Evolutionary conservation across 2,888 invertebrate genomes (phyloP), one percentile per base, ranked within the genome.

Genomic region (Augochlorella aurata): DNA sequence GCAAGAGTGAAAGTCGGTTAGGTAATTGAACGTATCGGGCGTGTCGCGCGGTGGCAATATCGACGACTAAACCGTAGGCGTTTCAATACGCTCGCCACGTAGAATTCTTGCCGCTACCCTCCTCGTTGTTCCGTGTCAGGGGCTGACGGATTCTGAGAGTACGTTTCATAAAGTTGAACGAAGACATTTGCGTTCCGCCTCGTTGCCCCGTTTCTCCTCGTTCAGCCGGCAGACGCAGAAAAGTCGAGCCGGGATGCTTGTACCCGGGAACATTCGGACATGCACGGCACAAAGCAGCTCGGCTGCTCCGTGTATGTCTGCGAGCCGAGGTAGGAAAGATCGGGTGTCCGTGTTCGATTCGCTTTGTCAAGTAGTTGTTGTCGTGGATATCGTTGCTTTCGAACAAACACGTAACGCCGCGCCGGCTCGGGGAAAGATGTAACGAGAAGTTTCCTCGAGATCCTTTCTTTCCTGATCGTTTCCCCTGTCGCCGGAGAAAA

Each of bases 181-280:
- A 85, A 81, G 85, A 87, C 83, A 88, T 89, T 89, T 81, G 80
- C 71, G 77, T 85, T 82, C 73, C 82, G 81, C 83, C 80, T 87
- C 86, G 80, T 85, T 89, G 87, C 78, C 81, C 82, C 71, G 74
- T 82, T 77, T 38, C 65, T 63, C 73, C 67, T n/a, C 21, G 70
- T 77, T 76, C 72, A 21, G 70, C 81, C 72, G 81, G 14, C 68
- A 65, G 44, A 44, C 65, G 65, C 72, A 58, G 83, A 78, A 78
- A 83, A 77, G 76, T 77, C 67, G 74, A 49, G 24, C 49, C 61
- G 63, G 72, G 74, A 82, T 70, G 61, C 50, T 54, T 67, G 67
- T 82, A 72, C 73, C 63, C 73, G 9, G 66, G 68, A 74, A 77
- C 47, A 52, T 66, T 79, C 77, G 65, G 66, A 50, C 45, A 76